Percentiles rank a stretch among this genome's conserved stretches.
These are phyloP conservation scores for Todiramphus saurophagus DNA, from an alignment of 2,113 vertebrate species.

Conservation along the genomic window DNA sequence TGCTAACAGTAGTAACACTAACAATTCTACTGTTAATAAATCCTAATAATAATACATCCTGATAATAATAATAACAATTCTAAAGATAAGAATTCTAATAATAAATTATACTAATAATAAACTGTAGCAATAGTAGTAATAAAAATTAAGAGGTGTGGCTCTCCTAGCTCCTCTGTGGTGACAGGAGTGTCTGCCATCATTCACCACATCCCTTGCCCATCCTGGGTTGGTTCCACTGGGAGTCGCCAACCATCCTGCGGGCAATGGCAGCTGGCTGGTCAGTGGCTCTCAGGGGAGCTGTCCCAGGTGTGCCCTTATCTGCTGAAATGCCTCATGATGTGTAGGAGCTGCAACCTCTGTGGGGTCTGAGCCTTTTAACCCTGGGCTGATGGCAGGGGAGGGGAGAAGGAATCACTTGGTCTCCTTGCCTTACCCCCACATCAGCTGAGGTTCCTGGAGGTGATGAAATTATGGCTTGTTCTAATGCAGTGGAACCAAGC, in stretches of 20 bases:
- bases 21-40: neutral
- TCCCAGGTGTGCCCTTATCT: neutral
- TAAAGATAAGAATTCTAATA: neutral
- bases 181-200: neutral
- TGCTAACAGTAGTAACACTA: neutral
- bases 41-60: neutral
- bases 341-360: neutral
- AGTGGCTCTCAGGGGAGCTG: rapidly evolving
- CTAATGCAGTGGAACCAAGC: neutral
- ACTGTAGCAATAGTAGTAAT: neutral
- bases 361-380: neutral
- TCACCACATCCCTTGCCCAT: neutral
- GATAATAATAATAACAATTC: neutral
- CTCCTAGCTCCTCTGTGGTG: neutral
- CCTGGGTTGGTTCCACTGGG: rapidly evolving
- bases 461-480: neutral
- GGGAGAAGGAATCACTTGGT: neutral
- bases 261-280: no score
- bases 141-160: no score
- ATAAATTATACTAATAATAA: neutral
- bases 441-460: neutral
- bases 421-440: rapidly evolving
- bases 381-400: neutral
- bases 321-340: rapidly evolving
- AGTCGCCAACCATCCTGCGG: neutral